phyloP scores from a whole-genome alignment of 1,140 invertebrate species.

The Dinoponera quadriceps region DNA sequence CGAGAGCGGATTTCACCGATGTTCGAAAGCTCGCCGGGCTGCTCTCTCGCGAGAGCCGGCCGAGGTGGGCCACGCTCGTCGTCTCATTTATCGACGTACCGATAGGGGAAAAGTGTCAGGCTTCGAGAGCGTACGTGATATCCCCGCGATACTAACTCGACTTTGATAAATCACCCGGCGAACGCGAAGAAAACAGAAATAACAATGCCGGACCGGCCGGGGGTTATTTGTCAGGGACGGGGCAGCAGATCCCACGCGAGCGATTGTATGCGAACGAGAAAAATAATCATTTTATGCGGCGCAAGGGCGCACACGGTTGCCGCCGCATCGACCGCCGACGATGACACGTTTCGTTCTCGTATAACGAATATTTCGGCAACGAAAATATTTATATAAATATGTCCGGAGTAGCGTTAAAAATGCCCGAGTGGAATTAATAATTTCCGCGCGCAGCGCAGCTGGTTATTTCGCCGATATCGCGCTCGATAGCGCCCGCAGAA shows the following conservation, averaged over 20 bases:
- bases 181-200: background rate
- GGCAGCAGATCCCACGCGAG: no score
- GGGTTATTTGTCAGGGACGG: background rate
- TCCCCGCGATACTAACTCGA: constrained; percentile 10
- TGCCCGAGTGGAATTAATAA: background rate
- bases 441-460: background rate
- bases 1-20: background rate
- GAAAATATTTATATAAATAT: no score
- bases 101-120: background rate
- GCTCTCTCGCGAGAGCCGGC: background rate
- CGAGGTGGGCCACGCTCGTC: background rate
- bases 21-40: background rate
- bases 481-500: constrained; percentile 36
- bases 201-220: no score
- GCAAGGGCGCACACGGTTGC: no score
- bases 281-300: no score
- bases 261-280: no score
- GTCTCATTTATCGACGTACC: constrained; percentile 9
- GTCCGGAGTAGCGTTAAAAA: no score
- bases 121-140: background rate
- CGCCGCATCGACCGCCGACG: no score
- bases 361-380: no score
- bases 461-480: constrained; percentile 23
- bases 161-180: background rate
- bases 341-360: no score